Percentiles rank a stretch among this genome's conserved stretches.
phyloP scores from a whole-genome alignment of 2,797 vertebrate species.

The Eupleurogrammus muticus region DNA sequence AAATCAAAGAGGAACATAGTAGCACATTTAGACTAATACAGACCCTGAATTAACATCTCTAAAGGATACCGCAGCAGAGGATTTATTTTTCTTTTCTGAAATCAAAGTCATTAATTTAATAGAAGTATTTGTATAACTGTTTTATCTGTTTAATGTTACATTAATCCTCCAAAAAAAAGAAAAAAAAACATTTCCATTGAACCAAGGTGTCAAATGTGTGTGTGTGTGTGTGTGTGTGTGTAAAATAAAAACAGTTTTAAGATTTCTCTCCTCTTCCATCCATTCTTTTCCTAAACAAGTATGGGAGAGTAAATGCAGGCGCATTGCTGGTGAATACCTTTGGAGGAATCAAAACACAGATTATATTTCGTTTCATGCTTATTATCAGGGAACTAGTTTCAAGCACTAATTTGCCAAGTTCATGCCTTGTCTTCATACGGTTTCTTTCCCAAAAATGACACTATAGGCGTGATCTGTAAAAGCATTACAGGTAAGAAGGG shows the following conservation, averaged over 20 bases:
- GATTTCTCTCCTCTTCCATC: conserved; percentile 79
- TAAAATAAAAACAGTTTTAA: conserved; percentile 67
- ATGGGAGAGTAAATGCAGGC: conserved; percentile 82
- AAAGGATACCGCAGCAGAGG: conserved; percentile 82
- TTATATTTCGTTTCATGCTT: conserved; percentile 79
- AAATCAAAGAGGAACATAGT: conserved; percentile 88
- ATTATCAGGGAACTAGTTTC: conserved; percentile 72
- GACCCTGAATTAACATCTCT: conserved; percentile 92
- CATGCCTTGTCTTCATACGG: conserved; percentile 69
- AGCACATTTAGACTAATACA: conserved; percentile 91
- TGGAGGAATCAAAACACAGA: conserved; percentile 82
- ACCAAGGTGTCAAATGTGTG: conserved; percentile 57
- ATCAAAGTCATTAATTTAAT: conserved; percentile 80
- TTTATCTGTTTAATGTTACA: conserved; percentile 79
- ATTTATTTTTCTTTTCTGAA: conserved; percentile 68
- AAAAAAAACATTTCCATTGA: conserved; percentile 35
- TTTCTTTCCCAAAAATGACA: conserved; percentile 60
- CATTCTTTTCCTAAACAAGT: conserved; percentile 71
- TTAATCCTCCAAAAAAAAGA: conserved; percentile 54
- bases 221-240: conserved; percentile 35
- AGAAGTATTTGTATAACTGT: conserved; percentile 70
- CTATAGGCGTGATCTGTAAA: conserved; percentile 55
- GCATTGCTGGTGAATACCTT: conserved; percentile 88
- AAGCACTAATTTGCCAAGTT: conserved; percentile 82
- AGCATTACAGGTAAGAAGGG: conserved; percentile 46